Base-by-base conservation (phyloP, 2,113 vertebrate genomes). In the Petroica traversi region DNA sequence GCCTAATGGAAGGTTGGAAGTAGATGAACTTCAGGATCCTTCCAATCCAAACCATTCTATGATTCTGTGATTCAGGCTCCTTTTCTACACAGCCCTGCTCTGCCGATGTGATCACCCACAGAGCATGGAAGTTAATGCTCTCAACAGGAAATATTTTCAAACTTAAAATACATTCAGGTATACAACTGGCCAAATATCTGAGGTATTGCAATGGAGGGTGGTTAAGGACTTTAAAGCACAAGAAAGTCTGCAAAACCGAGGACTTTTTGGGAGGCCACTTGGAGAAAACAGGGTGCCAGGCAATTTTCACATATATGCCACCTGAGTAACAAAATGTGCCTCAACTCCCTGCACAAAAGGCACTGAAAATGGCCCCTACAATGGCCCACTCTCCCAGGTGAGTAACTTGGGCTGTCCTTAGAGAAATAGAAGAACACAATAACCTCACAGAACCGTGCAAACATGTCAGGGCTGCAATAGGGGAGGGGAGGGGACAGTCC, bases 401-500 rank as follows among this genome's bases (percentile, higher is more conserved):
- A 84, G 31, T 6, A 46, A 40, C 24, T 24, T 31, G 41, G 2
- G 19, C 2, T 72, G 24, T 48, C 16, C 51, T 85, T 45, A 73
- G 41, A 88, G 45, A 76, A 83, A 40, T 3, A 41, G 38, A 66
- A 85, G 40, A 67, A 59, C 22, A n/a, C 12, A 1, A 1, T 29
- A 40, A 51, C 12, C 40, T 59, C 24, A 33, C 51, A 40, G 33
- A 62, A 48, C 19, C 0, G 0, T 2, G 0, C 57, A n/a, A 25
- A 18, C 1, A 5, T 0, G 0, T 3, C 48, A 55, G 5, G 2
- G 8, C 43, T 46, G 11, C 0, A 0, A 14, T 23, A 34, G 8
- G 5, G 14, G 14, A 34, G 8, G 5, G 14, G 14, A 51, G 36
- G 3, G 9, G 12, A 62, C 41, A 58, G 15, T 72, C 48, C 38